Evolutionary conservation across 2,888 invertebrate genomes (phyloP), one percentile per base, ranked within the genome.

Genomic region (Agonopterix subpropinquella): DNA sequence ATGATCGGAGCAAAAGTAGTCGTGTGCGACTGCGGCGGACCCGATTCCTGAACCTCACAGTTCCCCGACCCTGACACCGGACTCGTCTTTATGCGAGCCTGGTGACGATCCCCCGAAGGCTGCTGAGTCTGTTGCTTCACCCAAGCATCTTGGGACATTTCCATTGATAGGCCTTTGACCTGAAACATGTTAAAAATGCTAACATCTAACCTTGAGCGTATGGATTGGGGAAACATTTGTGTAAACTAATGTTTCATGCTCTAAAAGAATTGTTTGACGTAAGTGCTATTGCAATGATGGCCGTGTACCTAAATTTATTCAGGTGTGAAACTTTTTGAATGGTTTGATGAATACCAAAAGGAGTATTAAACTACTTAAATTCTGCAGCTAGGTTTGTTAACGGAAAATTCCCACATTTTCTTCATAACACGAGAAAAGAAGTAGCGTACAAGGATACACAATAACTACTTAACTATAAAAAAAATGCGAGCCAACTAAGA

Each of bases 31-130:
- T 74, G 86, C 41, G 68, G 74, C 42, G 66, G 80, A 36, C 90
- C 89, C 47, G 95, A 93, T 73, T 95, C 95, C 41, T 47, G 47
- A 8, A 63, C 76, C 51, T 88, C 87, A 52, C 86, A 85, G 54
- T 73, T 84, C 4, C 76, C 84, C n/a, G 85, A 75, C 2, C 79
- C 84, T 8, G 85, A 82, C 10, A 86, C 83, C 9, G 87, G 87
- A 62, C 87, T 87, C 11, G 87, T 85, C 67, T 88, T 88, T 39
- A 87, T 76, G 50, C 87, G 84, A 18, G 84, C 64, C 67, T 78
- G 82, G 59, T 84, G 86, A 47, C 86, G 86, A 44, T 86, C 86
- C 13, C 73, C 67, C 7, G 81, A 57, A 28, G 28, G 28, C 56
- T 83, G 87, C 58, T 85, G 85, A 13, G 87, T 82, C 53, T 88